These are phyloP conservation scores for Colinus virginianus DNA, from an alignment of 2,113 vertebrate genomes.

Conservation along the genomic window DNA sequence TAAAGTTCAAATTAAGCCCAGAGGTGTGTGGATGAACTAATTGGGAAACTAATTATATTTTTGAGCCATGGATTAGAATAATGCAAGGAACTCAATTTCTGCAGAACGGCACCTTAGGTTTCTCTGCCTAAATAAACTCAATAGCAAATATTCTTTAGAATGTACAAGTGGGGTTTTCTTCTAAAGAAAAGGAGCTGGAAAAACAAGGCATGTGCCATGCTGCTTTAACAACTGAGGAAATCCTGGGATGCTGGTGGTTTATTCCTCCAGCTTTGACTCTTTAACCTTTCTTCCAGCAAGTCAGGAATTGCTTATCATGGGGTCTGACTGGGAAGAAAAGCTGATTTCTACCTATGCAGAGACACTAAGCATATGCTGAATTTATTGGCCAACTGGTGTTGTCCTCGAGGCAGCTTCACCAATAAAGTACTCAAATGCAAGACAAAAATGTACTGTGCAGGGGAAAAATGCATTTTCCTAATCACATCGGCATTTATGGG, in stretches of 20 bases:
- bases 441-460: slow-evolving; percentile 12
- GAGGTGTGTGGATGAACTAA: not conserved
- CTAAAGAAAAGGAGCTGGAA: not conserved
- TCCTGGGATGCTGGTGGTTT: not conserved
- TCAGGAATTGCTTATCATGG: not conserved
- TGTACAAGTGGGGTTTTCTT: not conserved
- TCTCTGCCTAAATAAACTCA: not conserved
- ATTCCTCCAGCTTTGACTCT: slow-evolving; percentile 15
- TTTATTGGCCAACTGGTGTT: slow-evolving; percentile 61
- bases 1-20: not conserved
- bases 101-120: not conserved
- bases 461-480: slow-evolving; percentile 59
- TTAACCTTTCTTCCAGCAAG: slow-evolving; percentile 2
- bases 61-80: not conserved
- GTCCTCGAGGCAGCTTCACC: slow-evolving; percentile 61
- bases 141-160: not conserved
- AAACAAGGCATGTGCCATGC: not conserved
- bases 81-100: not conserved
- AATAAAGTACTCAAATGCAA: slow-evolving; percentile 45
- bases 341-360: not conserved
- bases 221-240: slow-evolving; percentile 12
- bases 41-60: not conserved
- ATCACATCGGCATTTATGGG: slow-evolving; percentile 50
- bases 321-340: slow-evolving; percentile 18
- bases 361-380: slow-evolving; percentile 50